These are phyloP conservation scores for Labrus mixtus DNA, from an alignment of 2,113 vertebrate genomes.

Conservation along the genomic window DNA sequence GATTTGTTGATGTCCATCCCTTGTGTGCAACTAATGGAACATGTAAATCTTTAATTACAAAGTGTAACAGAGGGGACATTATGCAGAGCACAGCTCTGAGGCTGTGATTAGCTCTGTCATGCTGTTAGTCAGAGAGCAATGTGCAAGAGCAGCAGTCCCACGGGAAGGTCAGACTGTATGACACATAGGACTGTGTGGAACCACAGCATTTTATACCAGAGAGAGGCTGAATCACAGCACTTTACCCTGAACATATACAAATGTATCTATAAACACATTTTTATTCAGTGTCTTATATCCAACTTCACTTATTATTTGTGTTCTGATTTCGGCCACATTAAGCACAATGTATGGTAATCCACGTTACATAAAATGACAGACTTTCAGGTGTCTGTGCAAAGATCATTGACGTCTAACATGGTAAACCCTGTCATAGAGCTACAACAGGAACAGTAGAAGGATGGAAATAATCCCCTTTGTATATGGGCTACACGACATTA, in stretches of 20 bases:
- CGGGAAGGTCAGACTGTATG: conserved; percentile 70
- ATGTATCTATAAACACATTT: background rate
- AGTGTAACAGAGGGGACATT: conserved; percentile 38
- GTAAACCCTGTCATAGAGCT: conserved; percentile 26
- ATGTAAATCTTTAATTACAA: conserved; percentile 50
- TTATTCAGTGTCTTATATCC: no score
- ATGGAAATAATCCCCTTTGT: conserved; percentile 54
- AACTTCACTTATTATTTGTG: no score
- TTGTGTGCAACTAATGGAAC: conserved; percentile 29
- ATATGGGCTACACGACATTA: conserved; percentile 45
- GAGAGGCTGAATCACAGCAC: conserved; percentile 48
- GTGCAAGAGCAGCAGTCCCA: conserved; percentile 73
- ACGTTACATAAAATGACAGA: background rate
- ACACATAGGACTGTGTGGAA: conserved; percentile 58
- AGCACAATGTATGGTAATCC: conserved; percentile 3
- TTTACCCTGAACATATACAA: conserved; percentile 13
- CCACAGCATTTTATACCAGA: conserved; percentile 48
- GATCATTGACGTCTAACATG: background rate
- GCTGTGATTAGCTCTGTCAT: conserved; percentile 73
- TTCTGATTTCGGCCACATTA: background rate
- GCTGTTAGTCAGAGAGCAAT: conserved; percentile 74
- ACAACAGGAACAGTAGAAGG: conserved; percentile 29
- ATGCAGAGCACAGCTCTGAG: conserved; percentile 60
- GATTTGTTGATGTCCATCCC: background rate
- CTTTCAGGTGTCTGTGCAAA: conserved; percentile 22